A percentile compares a stretch with the other conserved stretches of the same genome.
phyloP scores from a whole-genome alignment of 2,888 invertebrate species.

The Philopedon plagiatum region DNA sequence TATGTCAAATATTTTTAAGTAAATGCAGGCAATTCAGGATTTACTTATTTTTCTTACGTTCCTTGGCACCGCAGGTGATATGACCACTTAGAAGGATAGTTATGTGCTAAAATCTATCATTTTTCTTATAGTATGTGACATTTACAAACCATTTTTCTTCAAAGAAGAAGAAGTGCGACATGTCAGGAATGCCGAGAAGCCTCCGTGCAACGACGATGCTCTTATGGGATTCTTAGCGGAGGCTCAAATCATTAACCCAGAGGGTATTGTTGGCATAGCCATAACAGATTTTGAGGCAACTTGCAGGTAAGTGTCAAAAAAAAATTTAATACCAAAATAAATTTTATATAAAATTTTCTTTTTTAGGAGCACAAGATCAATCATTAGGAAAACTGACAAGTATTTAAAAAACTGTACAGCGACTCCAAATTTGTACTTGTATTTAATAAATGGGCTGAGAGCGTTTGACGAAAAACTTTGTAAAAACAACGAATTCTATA shows the following conservation, averaged over 20 bases:
- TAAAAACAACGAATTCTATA: constrained; percentile 54
- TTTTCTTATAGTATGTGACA: constrained; percentile 5
- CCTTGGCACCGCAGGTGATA: neutral
- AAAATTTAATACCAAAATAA: neutral
- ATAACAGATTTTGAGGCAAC: constrained; percentile 64
- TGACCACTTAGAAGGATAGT: neutral
- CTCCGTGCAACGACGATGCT: constrained; percentile 65
- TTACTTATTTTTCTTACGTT: neutral
- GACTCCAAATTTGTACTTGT: constrained; percentile 69
- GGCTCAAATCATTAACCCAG: constrained; percentile 71
- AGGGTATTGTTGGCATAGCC: constrained; percentile 70
- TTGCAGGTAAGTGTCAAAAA: constrained; percentile 61
- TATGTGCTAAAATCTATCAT: neutral
- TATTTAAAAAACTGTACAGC: constrained; percentile 67
- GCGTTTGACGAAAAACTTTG: constrained; percentile 69
- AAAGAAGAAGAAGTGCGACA: constrained; percentile 47
- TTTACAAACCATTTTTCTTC: constrained; percentile 44
- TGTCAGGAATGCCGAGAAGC: constrained; percentile 24
- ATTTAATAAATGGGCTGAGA: constrained; percentile 68
- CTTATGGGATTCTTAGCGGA: constrained; percentile 70
- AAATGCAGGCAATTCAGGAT: constrained; percentile 3
- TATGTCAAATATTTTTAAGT: neutral
- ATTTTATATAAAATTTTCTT: neutral
- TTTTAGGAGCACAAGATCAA: constrained; percentile 2
- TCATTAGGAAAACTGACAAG: constrained; percentile 61